Evolutionary conservation across 2,113 vertebrate genomes (phyloP).

Genomic region (Calypte anna): DNA sequence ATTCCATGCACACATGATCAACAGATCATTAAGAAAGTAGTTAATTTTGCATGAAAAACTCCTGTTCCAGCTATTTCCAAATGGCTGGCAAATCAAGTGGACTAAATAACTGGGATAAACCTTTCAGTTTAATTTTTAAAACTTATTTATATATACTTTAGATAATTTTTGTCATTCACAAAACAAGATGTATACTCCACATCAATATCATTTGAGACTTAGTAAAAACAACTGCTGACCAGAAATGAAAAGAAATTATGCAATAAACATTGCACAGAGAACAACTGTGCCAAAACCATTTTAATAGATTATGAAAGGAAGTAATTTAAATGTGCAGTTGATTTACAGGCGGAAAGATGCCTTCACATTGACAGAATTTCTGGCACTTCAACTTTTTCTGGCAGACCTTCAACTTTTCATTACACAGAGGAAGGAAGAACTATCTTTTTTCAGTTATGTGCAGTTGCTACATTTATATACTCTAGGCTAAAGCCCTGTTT

Average conservation of each 20-base stretch:
- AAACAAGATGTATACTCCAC: not conserved
- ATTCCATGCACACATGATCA: slow-evolving; percentile 36
- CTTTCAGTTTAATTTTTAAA: slow-evolving; percentile 13
- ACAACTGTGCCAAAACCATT: slow-evolving; percentile 26
- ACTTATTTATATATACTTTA: slow-evolving; percentile 3
- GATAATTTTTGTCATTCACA: slow-evolving; percentile 19
- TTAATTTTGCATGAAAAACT: slow-evolving; percentile 32
- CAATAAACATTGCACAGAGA: slow-evolving; percentile 49
- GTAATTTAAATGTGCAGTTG: slow-evolving; percentile 55
- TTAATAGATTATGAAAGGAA: slow-evolving; percentile 60
- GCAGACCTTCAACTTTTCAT: slow-evolving; percentile 55
- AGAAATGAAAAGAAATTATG: slow-evolving; percentile 48
- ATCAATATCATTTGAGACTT: slow-evolving; percentile 35
- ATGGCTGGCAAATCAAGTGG: slow-evolving; percentile 8
- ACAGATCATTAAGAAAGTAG: slow-evolving; percentile 54
- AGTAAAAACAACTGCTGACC: slow-evolving; percentile 7
- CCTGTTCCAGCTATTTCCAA: not conserved
- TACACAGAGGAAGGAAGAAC: slow-evolving; percentile 60
- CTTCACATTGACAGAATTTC: slow-evolving; percentile 57
- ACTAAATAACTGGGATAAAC: slow-evolving; percentile 59
- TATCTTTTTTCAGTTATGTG: slow-evolving; percentile 37
- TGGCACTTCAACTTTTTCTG: slow-evolving; percentile 54
- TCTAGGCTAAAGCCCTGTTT: slow-evolving; percentile 15
- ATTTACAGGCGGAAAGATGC: slow-evolving; percentile 61
- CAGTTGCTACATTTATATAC: slow-evolving; percentile 9